Base-by-base conservation (phyloP, 2,888 invertebrate genomes). In the Candidula unifasciata region DNA sequence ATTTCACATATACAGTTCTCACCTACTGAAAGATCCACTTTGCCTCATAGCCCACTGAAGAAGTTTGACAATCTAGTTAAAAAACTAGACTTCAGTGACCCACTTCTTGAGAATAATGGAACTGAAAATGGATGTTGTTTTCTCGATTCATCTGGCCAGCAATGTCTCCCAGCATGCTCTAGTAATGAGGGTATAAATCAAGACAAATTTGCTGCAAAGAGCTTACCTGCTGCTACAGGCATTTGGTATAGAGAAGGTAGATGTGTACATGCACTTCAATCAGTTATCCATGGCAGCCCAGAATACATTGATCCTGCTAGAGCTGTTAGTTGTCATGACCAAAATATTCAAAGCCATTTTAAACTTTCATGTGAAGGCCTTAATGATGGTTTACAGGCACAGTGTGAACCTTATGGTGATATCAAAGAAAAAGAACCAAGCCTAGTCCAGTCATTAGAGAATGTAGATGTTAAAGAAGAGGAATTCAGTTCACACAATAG, bases 51-150 rank as follows among this genome's bases (percentile, higher is more conserved):
- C 3, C 33, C 57, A 35, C 27, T 10, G 13, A 8, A 52, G n/a
- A 1, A 57, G 44, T 30, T 73, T n/a, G 83, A 83, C 27, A 21
- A 52, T 30, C 69, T 83, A 16, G 78, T 83, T 18, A 83, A 66
- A 69, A 77, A 30, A 27, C 57, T 83, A 21, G 37, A 83, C 33
- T 83, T 83, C n/a, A 57, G 33, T 69, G 60, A 83, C 30, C 35
- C 69, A 76, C 8, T 3, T 66, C 21, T 79, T n/a, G 30, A 71
- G 0, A 57, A 71, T 1, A 80, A 71, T 21, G 18, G 13, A 44
- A 52, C 35, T 37, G 78, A 78, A 35, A n/a, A 13, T 0, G 1
- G 8, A 3, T 2, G n/a, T 13, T 16, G 16, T 60, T 44, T 60
- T 60, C 37, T 73, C 10, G 37, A n/a, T 66, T 3, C 21, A 16